Evolutionary conservation across 2,797 vertebrate species (phyloP), one percentile per base, ranked within the genome.

Genomic region (Chaenodraco wilsoni): DNA sequence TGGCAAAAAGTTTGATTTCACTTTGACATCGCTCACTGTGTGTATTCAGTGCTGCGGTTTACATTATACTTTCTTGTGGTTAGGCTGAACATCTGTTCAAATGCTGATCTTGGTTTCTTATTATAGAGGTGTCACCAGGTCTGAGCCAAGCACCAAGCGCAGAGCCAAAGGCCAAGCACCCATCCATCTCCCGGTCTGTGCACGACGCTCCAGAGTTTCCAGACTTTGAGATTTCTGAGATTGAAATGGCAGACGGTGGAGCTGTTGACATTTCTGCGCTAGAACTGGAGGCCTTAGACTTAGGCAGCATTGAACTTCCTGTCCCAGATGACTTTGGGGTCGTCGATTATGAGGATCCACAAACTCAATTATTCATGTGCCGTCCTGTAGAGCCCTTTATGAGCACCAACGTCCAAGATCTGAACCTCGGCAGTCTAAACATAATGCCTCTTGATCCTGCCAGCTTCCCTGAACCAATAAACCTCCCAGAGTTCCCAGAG

Each of bases 171-270:
- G 46, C 60, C n/a, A 78, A 79, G 56, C 76, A 45, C 4, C 51
- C 67, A 1, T 33, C 70, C 40, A 6, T 79, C 14, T 51, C 74
- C 57, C 75, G 70, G 55, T 76, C 83, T 17, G 69, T 79, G 2
- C 83, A 93, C 8, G 83, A 86, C 0, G 79, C 83, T 64, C 92
- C 92, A 0, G 85, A 92, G 37, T 91, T 93, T 59, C 84, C 91
- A 46, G 91, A 94, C 75, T 92, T 94, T 79, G 87, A 91, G 13
- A 82, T 14, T 64, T 80, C 73, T 9, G 91, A 86, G 27, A 63
- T 85, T 3, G 92, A 90, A 78, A 62, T 68, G 0, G 37, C 72
- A 10, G 83, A 81, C 37, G 23, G 52, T 13, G 82, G 79, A 14
- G 66, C 44, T 46, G 81, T 92, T 23, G 86, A 91, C 79, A 68